These are phyloP conservation scores for Gymnoscelis rufifasciata DNA, from an alignment of 2,888 invertebrate genomes.

Conservation along the genomic window DNA sequence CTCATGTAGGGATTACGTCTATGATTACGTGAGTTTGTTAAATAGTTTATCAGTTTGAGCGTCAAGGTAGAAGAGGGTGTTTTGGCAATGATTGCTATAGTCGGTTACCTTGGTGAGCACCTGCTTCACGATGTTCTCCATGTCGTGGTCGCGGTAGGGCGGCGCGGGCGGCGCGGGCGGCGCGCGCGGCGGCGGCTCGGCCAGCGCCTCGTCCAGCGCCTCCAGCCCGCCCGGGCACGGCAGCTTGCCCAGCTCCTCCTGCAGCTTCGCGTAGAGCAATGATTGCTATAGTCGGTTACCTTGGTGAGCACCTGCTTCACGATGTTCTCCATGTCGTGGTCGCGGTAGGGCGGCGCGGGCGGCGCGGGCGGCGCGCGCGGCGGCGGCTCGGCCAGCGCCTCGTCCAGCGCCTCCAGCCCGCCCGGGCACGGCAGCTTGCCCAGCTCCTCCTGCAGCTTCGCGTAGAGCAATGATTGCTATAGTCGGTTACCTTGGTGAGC, in stretches of 20 bases:
- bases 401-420: conserved; percentile 85
- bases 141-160: conserved; percentile 82
- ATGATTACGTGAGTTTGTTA: too few species aligned
- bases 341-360: too few species aligned
- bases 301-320: too few species aligned
- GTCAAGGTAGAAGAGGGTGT: too few species aligned
- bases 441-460: conserved; percentile 92
- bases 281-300: too few species aligned
- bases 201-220: conserved; percentile 82
- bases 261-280: conserved; percentile 85
- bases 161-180: conserved; percentile 26
- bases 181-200: conserved; percentile 52
- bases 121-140: conserved; percentile 88
- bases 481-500: too few species aligned
- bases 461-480: too few species aligned
- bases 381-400: conserved; percentile 68
- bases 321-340: too few species aligned
- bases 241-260: conserved; percentile 91
- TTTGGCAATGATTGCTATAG: too few species aligned
- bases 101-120: conserved; percentile 41
- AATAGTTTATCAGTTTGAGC: too few species aligned
- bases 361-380: conserved; percentile 43
- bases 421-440: conserved; percentile 89
- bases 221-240: conserved; percentile 87
- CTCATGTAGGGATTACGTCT: too few species aligned